A percentile compares a stretch with the other conserved stretches of the same genome.
Evolutionary conservation across 2,113 vertebrate genomes (phyloP).

Genomic region (Laticauda colubrina): DNA sequence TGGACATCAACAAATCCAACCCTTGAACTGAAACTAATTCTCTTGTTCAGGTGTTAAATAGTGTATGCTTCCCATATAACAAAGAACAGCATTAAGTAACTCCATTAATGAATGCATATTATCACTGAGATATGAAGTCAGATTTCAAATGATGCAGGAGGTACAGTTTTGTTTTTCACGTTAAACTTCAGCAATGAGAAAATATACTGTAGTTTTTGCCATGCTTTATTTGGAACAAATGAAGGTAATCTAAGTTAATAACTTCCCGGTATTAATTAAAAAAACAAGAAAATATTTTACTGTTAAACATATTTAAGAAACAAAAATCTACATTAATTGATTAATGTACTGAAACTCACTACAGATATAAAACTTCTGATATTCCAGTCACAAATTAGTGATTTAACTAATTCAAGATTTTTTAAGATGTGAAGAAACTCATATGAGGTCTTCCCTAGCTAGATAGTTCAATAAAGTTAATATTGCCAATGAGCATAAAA

Average conservation of each 20-base stretch:
- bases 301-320: constrained; percentile 30
- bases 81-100: not conserved
- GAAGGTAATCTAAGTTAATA: constrained; percentile 52
- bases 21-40: not conserved
- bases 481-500: constrained; percentile 21
- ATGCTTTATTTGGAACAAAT: constrained; percentile 65
- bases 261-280: constrained; percentile 45
- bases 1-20: not conserved
- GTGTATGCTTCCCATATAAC: not conserved
- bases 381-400: not conserved
- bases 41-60: not conserved
- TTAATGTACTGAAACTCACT: not conserved
- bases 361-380: not conserved
- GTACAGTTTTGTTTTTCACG: not conserved
- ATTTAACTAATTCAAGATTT: constrained; percentile 15
- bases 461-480: not conserved
- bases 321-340: constrained; percentile 2
- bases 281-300: constrained; percentile 47
- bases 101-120: not conserved
- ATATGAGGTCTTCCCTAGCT: not conserved
- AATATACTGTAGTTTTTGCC: constrained; percentile 23
- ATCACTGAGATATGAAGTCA: not conserved
- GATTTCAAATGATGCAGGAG: not conserved
- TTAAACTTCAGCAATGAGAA: not conserved
- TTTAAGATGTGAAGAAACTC: not conserved